Percentiles rank a stretch among this genome's conserved stretches.
Evolutionary conservation across 2,113 vertebrate genomes (phyloP).

Genomic region (Pterocles gutturalis): DNA sequence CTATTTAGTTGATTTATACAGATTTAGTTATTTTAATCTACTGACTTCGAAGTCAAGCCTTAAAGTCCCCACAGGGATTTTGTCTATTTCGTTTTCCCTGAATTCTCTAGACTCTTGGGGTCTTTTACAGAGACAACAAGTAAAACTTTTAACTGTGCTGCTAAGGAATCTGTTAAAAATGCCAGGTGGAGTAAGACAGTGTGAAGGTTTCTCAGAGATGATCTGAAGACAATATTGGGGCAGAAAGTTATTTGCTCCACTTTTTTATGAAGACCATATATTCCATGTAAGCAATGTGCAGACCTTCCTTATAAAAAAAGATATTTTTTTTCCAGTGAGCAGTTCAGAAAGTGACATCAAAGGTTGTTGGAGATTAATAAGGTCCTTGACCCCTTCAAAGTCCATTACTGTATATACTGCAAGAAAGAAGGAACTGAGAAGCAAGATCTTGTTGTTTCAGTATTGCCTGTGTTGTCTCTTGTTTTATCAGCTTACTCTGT

Average conservation of each 20-base stretch:
- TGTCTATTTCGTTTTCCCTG: neutral
- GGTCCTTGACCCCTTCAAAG: neutral
- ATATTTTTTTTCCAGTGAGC: fast-evolving
- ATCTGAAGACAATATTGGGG: neutral
- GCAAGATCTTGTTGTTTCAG: neutral
- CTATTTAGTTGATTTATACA: neutral
- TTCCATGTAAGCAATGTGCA: neutral
- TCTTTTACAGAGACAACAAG: neutral
- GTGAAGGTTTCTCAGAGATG: neutral
- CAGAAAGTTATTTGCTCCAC: neutral
- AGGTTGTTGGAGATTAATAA: neutral
- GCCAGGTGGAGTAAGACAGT: neutral
- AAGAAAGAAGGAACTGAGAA: neutral
- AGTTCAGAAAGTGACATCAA: neutral
- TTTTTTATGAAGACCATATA: neutral
- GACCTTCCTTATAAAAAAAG: neutral
- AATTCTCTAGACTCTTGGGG: neutral
- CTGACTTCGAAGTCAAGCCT: neutral
- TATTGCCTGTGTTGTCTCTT: neutral
- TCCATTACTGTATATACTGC: neutral
- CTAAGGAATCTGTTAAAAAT: neutral
- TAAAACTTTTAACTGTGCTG: neutral
- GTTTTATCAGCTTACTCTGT: neutral
- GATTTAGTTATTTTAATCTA: slow-evolving; percentile 15
- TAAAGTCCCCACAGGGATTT: neutral